A percentile compares a stretch with the other conserved stretches of the same genome.
Conservation (phyloP, 1,140 invertebrate genomes). For the Heliconius eleuchia region DNA sequence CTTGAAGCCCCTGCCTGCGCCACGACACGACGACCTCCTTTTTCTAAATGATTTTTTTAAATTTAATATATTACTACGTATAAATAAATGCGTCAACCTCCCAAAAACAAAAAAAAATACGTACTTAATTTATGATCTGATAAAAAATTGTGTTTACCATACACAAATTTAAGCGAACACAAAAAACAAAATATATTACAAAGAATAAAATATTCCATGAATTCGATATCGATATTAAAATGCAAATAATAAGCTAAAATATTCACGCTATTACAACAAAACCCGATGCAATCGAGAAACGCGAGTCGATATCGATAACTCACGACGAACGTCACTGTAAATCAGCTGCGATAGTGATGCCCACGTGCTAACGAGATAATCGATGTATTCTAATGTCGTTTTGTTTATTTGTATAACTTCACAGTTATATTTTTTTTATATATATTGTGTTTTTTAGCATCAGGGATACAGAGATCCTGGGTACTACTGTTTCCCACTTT, state of each 20-base stretch:
- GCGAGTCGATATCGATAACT: conserved; percentile 72
- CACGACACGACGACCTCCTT: no score
- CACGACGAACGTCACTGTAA: conserved; percentile 73
- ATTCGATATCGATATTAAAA: conserved; percentile 35
- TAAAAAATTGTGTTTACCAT: not conserved
- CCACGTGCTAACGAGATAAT: conserved; percentile 65
- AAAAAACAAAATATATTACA: not conserved
- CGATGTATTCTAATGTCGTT: conserved; percentile 63
- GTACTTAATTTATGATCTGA: no score
- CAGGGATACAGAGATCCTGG: no score
- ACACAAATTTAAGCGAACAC: not conserved
- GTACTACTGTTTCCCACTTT: no score
- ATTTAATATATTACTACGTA: no score
- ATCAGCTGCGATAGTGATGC: conserved; percentile 75
- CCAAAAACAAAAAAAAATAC: no score
- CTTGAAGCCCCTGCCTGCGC: no score
- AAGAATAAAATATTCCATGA: conserved; percentile 4
- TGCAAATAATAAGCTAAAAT: conserved; percentile 50
- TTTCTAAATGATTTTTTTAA: no score
- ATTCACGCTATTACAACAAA: conserved; percentile 48
- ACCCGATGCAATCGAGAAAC: conserved; percentile 53
- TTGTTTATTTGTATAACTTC: not conserved
- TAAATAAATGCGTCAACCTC: no score
- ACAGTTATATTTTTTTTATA: not conserved
- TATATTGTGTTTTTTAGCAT: no score